phyloP scores from a whole-genome alignment of 2,888 invertebrate species.

The Chloromyia formosa region DNA sequence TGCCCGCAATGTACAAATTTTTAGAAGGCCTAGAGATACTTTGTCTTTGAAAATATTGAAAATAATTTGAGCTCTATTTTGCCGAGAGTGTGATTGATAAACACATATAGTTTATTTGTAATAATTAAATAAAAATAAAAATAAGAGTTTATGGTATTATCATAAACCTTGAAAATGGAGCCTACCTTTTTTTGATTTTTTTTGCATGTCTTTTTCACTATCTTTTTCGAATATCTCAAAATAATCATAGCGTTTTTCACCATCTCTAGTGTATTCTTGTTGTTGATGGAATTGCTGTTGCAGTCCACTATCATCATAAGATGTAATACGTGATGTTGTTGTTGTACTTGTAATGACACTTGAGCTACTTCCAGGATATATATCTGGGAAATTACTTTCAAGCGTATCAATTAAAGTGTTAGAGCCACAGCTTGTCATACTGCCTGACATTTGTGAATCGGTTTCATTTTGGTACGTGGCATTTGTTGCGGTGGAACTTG shows the following conservation, averaged over 20 bases:
- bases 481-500: conserved; percentile 82
- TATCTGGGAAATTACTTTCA: conserved; percentile 60
- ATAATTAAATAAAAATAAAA: conserved; percentile 17
- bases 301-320: conserved; percentile 23
- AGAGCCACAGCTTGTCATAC: conserved; percentile 83
- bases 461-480: conserved; percentile 86
- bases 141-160: conserved; percentile 31
- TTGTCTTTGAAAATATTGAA: conserved; percentile 19
- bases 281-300: conserved; percentile 22
- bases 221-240: conserved; percentile 49
- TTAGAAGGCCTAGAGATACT: too few species aligned
- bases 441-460: conserved; percentile 86
- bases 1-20: too few species aligned
- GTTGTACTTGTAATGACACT: conserved; percentile 22
- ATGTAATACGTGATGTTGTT: conserved; percentile 33
- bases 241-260: conserved; percentile 46
- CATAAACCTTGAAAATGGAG: conserved; percentile 21
- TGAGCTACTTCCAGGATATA: conserved; percentile 41
- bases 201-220: conserved; percentile 44
- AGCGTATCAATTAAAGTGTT: conserved; percentile 85
- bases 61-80: conserved; percentile 45
- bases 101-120: not conserved
- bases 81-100: conserved; percentile 23
- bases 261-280: conserved; percentile 34
- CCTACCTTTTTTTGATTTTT: conserved; percentile 45